Evolutionary conservation across 2,888 invertebrate genomes (phyloP).

Genomic region (Xylocampa areola): DNA sequence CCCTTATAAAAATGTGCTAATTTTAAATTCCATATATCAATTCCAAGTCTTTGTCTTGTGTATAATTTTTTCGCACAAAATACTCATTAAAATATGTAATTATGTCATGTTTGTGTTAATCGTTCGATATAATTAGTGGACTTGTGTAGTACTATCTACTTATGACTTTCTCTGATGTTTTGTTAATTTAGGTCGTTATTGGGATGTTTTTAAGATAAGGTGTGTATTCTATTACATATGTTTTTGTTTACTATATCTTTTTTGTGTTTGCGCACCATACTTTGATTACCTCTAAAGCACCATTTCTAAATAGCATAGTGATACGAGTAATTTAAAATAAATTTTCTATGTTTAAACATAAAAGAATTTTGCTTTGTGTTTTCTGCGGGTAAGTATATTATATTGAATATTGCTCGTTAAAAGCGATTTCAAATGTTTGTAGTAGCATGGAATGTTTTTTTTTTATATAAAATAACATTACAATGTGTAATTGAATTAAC

Average conservation of each 20-base stretch:
- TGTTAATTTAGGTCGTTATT: constrained; percentile 85
- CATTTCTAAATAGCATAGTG: constrained; percentile 16
- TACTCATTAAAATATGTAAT: constrained; percentile 4
- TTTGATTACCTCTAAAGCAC: constrained; percentile 36
- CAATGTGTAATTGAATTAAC: too few species aligned
- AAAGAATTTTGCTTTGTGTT: constrained; percentile 30
- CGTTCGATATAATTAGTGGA: constrained; percentile 8
- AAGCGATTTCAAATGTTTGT: constrained; percentile 1
- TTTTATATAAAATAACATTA: too few species aligned
- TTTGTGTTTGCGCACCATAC: constrained; percentile 44
- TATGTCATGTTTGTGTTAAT: constrained; percentile 29
- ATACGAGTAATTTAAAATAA: constrained; percentile 1
- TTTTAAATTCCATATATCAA: constrained; percentile 25
- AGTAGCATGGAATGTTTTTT: constrained; percentile 35
- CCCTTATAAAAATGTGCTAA: constrained; percentile 14
- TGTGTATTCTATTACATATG: constrained; percentile 71
- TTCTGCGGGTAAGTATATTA: constrained; percentile 40
- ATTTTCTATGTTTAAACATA: neutral
- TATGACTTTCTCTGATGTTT: constrained; percentile 66
- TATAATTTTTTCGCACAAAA: constrained; percentile 26
- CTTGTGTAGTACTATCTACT: constrained; percentile 37
- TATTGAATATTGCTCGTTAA: constrained; percentile 40
- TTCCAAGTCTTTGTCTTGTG: constrained; percentile 25
- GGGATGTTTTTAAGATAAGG: constrained; percentile 84
- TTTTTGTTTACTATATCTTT: constrained; percentile 13